These are phyloP conservation scores for Perodicticus potto DNA, from an alignment of 2,797 vertebrate species.

Conservation along the genomic window DNA sequence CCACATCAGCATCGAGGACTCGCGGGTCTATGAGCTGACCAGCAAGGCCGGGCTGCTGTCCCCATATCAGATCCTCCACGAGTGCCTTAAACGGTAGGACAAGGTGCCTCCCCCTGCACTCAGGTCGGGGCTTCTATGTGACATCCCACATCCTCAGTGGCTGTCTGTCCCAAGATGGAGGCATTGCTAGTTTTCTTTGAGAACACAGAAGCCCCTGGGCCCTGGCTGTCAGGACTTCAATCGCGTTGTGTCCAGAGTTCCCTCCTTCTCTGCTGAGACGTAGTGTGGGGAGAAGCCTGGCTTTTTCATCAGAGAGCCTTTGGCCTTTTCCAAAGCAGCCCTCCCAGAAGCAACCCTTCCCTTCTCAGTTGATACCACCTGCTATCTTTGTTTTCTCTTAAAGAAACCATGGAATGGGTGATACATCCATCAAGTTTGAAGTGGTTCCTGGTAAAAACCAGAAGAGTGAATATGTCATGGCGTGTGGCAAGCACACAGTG, in stretches of 20 bases:
- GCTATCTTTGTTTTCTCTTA: conserved; percentile 80
- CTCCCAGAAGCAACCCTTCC: not conserved
- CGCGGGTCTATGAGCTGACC: conserved; percentile 98
- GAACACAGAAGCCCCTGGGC: not conserved
- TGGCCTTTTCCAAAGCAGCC: not conserved
- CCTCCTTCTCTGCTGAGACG: not conserved
- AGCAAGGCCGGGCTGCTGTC: conserved; percentile 99
- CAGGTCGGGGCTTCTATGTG: not conserved
- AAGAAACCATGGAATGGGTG: conserved; percentile 99
- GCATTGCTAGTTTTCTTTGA: not conserved
- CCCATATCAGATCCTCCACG: conserved; percentile 99
- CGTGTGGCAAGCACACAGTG: conserved; percentile 98
- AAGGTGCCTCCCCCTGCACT: not conserved
- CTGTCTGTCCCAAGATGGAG: not conserved
- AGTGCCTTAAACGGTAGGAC: conserved; percentile 99
- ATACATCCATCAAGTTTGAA: conserved; percentile 99
- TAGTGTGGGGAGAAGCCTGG: not conserved
- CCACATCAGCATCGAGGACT: conserved; percentile 99
- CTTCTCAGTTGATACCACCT: not conserved
- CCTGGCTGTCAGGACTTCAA: not conserved
- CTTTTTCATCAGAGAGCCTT: not conserved
- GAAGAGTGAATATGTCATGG: conserved; percentile 99
- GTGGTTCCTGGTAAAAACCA: conserved; percentile 99
- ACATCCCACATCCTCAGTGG: not conserved
- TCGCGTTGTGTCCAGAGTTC: not conserved